Base-by-base conservation (phyloP, 2,888 invertebrate species). In the Pachycephus smyrnensis region DNA sequence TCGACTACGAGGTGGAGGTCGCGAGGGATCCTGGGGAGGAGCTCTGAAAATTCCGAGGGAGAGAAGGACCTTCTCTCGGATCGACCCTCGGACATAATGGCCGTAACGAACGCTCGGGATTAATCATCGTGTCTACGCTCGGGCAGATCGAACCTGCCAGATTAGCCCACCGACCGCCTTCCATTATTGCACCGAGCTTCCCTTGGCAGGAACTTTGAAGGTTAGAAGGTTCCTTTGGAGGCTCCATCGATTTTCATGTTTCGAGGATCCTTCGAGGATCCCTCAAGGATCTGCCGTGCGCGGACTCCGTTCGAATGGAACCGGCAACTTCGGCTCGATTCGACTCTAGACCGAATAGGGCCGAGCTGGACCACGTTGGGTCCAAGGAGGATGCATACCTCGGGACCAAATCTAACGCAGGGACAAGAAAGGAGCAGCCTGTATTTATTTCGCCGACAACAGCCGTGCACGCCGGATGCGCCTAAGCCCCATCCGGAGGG, bases 381-480 rank as follows among this genome's bases (percentile, higher is more conserved):
- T 40, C 40, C 40, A 40, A 15, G 40, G 40, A 40, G 15, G 40
- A 15, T 40, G 40, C 40, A 40, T 40, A 40, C 40, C 40, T 40
- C 40, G 6, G 40, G 40, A 40, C 40, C 40, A 15, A 40, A 40
- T 6, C 4, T 15, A 40, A 15, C 40, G 40, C 40, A 15, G 40
- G 40, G 40, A 40, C 40, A 40, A 40, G 40, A 40, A 40, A 40
- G 15, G 6, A 40, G 4, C 40, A 30, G 71, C 71, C 32, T 71
- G 31, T 32, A 71, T 71, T 71, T 71, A 71, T 71, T 71, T 71
- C 71, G 71, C 71, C 71, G 71, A 71, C 31, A 71, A 32, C 71
- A 71, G 31, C 71, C 71, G n/a, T 71, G 71, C 71, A 15, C 71
- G 32, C 71, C 71, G 71, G 71, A 71, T 71, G 71, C 71, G 30